These are phyloP conservation scores for Tribolium madens DNA, from an alignment of 1,140 invertebrate genomes.

Conservation along the genomic window DNA sequence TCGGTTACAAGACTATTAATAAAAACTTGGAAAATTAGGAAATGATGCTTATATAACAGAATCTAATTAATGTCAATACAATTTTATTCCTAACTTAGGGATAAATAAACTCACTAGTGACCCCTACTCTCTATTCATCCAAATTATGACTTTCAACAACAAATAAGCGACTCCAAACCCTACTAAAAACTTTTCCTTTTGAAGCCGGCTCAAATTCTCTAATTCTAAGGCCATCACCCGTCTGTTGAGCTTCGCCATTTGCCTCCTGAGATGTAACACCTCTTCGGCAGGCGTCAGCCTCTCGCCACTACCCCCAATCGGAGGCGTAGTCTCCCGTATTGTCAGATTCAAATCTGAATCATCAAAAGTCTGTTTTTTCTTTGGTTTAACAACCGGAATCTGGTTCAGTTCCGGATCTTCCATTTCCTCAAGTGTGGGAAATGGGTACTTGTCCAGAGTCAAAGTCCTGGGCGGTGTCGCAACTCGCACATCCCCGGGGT, in stretches of 20 bases:
- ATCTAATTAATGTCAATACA: conserved; percentile 14
- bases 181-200: conserved; percentile 86
- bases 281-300: conserved; percentile 81
- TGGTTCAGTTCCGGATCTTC: conserved; percentile 61
- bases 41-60: conserved; percentile 14
- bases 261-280: conserved; percentile 82
- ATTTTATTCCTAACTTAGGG: conserved; percentile 8
- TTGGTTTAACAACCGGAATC: conserved; percentile 56
- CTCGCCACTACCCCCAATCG: conserved; percentile 72
- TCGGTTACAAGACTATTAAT: conserved; percentile 8
- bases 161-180: conserved; percentile 85
- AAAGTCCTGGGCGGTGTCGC: conserved; percentile 86
- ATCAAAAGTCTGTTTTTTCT: conserved; percentile 47
- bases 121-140: conserved; percentile 75
- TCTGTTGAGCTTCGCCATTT: conserved; percentile 86
- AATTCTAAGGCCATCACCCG: conserved; percentile 86
- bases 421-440: conserved; percentile 78
- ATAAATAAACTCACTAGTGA: conserved; percentile 9
- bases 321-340: conserved; percentile 57
- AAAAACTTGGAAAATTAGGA: conserved; percentile 30
- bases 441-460: conserved; percentile 84
- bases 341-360: conserved; percentile 45
- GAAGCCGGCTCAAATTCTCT: conserved; percentile 81
- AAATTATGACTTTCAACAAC: conserved; percentile 85
- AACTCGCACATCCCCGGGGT: conserved; percentile 72